These are phyloP conservation scores for Siniperca obscura DNA, from an alignment of 2,797 vertebrate genomes.

Conservation along the genomic window DNA sequence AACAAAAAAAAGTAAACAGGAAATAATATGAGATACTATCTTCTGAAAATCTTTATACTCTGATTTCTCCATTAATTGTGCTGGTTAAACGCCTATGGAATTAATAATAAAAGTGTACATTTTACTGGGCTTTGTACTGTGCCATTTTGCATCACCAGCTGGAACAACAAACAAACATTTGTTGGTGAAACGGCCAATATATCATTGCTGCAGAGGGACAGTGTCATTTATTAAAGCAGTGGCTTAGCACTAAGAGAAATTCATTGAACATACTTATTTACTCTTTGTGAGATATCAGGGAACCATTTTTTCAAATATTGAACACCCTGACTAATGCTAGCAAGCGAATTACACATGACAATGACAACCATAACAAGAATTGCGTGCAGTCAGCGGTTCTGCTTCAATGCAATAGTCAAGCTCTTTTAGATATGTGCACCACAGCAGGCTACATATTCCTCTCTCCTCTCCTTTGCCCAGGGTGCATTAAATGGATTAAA, in stretches of 20 bases:
- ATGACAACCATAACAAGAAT: slow-evolving; percentile 53
- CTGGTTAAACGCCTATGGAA: neutral
- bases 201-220: slow-evolving; percentile 12
- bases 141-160: neutral
- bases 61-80: neutral
- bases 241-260: slow-evolving; percentile 2
- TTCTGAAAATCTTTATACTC: neutral
- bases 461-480: slow-evolving; percentile 62
- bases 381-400: slow-evolving; percentile 63
- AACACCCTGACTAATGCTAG: slow-evolving; percentile 45
- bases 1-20: neutral
- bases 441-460: slow-evolving; percentile 58
- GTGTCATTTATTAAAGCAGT: slow-evolving; percentile 19
- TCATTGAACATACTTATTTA: slow-evolving; percentile 11
- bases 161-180: slow-evolving; percentile 16
- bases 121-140: neutral
- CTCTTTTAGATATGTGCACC: slow-evolving; percentile 62
- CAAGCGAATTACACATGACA: slow-evolving; percentile 55
- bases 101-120: neutral
- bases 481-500: slow-evolving; percentile 83
- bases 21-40: neutral
- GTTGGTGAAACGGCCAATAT: slow-evolving; percentile 5
- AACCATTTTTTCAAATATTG: slow-evolving; percentile 30
- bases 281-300: slow-evolving; percentile 38
- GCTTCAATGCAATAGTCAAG: slow-evolving; percentile 62